Evolutionary conservation across 2,797 vertebrate species (phyloP), one percentile per base, ranked within the genome.

Genomic region (Myotis myotis): DNA sequence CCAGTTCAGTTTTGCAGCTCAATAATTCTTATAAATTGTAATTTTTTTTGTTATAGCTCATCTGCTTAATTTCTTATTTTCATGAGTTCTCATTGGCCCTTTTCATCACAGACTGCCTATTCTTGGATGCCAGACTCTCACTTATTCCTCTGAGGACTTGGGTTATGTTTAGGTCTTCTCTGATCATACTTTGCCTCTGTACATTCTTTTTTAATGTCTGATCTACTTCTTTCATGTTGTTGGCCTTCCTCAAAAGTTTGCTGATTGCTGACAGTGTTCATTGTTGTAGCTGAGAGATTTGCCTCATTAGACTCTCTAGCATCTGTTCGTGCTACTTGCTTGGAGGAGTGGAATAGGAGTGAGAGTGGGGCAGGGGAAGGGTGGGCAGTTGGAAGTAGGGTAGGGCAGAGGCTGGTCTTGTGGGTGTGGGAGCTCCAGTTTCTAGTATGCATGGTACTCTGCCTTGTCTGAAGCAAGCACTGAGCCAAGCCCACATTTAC

Each of bases 31-130:
- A 90, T 22, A 79, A 87, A 19, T 41, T 66, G 6, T 66, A 64
- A 44, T 88, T 87, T 84, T n/a, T 84, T 74, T 89, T 94, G 36
- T 76, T 72, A 66, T 81, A 60, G 47, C 23, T 88, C 72, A 75
- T 80, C 74, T 68, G 28, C 11, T 49, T 87, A 70, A 64, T 76
- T 76, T 70, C 68, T 36, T 36, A 89, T 79, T 93, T 91, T 85
- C 44, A 41, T 22, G 28, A 17, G 49, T 53, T 84, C 30, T 41
- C 30, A 41, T 25, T 81, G 72, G 23, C 55, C 64, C 12, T 33
- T 49, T 79, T 25, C 2, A 30, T 66, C 30, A 41, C 6, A 70
- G 60, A 38, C 53, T 87, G 44, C 13, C 51, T 83, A 25, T 62
- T 88, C 22, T 71, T 81, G 30, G 60, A n/a, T 74, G 20, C 30